Evolutionary conservation across 2,888 invertebrate genomes (phyloP).

Genomic region (Litoditis marina): DNA sequence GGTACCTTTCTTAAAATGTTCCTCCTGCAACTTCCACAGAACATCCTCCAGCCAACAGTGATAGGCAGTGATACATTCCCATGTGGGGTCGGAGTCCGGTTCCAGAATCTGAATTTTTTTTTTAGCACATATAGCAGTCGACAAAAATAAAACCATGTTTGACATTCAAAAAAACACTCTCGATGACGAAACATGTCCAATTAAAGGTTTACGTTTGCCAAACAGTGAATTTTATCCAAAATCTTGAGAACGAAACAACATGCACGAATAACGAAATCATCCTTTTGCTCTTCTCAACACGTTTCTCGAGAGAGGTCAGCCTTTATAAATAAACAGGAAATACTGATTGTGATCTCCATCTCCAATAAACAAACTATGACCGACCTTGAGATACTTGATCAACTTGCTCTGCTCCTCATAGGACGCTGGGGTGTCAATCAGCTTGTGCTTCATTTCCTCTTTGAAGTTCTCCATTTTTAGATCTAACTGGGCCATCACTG

Average conservation of each 20-base stretch:
- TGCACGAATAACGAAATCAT: too few species aligned
- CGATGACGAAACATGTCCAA: neutral
- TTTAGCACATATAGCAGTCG: neutral
- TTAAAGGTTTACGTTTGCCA: neutral
- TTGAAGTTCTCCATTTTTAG: conserved; percentile 79
- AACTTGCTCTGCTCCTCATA: conserved; percentile 91
- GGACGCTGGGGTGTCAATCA: conserved; percentile 84
- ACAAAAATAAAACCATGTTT: neutral
- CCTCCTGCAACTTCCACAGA: conserved; percentile 69
- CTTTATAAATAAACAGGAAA: too few species aligned
- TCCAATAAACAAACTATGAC: too few species aligned
- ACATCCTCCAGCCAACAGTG: conserved; percentile 76
- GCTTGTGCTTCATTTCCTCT: conserved; percentile 76
- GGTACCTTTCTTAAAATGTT: conserved; percentile 24
- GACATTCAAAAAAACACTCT: too few species aligned
- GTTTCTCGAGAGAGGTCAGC: neutral
- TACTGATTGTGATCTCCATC: too few species aligned
- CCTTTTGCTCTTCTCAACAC: neutral
- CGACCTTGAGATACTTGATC: conserved; percentile 70
- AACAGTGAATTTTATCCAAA: neutral
- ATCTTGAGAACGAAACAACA: neutral
- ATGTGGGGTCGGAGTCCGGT: conserved; percentile 83
- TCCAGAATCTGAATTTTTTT: conserved; percentile 72
- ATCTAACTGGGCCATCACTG: conserved; percentile 85
- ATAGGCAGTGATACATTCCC: conserved; percentile 85